Conservation (phyloP, 2,888 invertebrate species). For the Azorinus chamasolen region DNA sequence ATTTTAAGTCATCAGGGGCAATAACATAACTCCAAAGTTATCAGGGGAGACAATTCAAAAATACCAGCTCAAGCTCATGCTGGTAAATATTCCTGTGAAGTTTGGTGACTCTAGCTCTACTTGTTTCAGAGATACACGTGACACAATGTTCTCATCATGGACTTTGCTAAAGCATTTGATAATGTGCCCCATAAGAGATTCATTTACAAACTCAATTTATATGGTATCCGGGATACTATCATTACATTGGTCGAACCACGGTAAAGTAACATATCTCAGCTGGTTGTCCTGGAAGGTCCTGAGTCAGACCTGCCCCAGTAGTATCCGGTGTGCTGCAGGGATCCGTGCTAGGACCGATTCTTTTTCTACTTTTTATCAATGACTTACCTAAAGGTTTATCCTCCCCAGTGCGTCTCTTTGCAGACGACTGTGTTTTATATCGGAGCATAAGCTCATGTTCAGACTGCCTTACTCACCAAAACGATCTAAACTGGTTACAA, state of each 20-base stretch:
- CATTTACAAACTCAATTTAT: neutral
- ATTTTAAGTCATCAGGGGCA: too few species aligned
- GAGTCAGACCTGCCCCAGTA: conserved; percentile 4
- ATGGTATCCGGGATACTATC: conserved; percentile 17
- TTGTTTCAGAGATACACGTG: too few species aligned
- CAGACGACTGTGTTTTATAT: conserved; percentile 24
- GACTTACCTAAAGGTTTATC: conserved; percentile 5
- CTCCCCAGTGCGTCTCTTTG: conserved; percentile 2
- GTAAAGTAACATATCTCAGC: conserved; percentile 22
- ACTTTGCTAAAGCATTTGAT: too few species aligned
- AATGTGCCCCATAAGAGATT: too few species aligned
- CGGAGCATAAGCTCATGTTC: neutral
- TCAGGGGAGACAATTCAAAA: too few species aligned
- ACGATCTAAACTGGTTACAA: conserved; percentile 16
- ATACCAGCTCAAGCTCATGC: too few species aligned
- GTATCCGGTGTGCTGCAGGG: conserved; percentile 34
- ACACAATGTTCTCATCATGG: too few species aligned
- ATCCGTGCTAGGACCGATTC: conserved; percentile 27
- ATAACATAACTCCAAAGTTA: too few species aligned
- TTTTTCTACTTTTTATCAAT: conserved; percentile 25
- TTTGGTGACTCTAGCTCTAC: too few species aligned
- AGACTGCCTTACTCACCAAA: conserved; percentile 5
- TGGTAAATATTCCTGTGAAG: too few species aligned
- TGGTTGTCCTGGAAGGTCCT: conserved; percentile 25
- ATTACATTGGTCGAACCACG: conserved; percentile 12